phyloP scores from a whole-genome alignment of 2,113 vertebrate genomes.

The Macrotis lagotis region DNA sequence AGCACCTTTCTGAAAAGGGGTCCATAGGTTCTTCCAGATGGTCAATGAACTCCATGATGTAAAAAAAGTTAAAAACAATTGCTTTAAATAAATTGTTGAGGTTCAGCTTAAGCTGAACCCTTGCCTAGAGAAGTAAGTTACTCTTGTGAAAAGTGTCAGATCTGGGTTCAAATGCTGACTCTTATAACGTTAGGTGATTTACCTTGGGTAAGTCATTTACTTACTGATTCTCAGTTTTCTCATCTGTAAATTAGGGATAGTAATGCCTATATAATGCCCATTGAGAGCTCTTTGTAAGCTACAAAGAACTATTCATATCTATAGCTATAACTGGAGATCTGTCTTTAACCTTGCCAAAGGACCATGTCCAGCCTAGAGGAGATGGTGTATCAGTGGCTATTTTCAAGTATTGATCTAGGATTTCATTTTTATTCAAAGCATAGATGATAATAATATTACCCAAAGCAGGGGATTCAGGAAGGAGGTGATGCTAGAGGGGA shows the following conservation, averaged over 20 bases:
- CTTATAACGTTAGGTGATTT: neutral
- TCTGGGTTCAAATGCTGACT: neutral
- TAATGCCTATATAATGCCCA: neutral
- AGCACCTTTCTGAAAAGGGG: too few relatives aligned
- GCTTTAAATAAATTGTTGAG: neutral
- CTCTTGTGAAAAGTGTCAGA: neutral
- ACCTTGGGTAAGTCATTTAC: neutral
- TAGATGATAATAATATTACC: neutral
- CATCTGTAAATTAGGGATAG: neutral
- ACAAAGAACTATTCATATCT: neutral
- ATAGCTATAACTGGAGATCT: neutral
- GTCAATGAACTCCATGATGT: neutral
- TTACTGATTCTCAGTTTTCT: neutral
- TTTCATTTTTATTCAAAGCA: neutral
- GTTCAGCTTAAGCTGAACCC: neutral
- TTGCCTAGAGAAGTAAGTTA: neutral
- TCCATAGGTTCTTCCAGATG: neutral
- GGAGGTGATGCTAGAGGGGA: neutral
- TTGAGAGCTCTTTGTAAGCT: neutral
- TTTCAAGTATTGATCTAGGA: neutral
- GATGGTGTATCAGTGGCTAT: neutral
- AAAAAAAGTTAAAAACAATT: neutral
- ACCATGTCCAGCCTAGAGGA: neutral
- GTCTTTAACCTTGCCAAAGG: neutral
- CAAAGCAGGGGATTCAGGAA: neutral